Base-by-base conservation (phyloP, 2,888 invertebrate genomes). In the Villa cingulata region DNA sequence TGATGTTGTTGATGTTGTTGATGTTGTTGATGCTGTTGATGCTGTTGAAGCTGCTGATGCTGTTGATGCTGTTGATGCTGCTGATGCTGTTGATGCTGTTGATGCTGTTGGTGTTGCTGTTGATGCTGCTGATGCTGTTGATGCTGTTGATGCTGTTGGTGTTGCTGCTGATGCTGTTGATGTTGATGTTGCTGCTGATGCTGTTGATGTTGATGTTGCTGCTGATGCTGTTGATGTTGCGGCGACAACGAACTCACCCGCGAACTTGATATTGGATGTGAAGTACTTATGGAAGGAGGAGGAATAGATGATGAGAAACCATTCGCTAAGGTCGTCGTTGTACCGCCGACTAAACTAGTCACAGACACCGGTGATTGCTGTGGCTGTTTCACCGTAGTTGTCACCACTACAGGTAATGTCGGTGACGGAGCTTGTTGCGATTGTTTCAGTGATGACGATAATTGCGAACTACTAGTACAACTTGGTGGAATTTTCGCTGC, bases 181-280 rank as follows among this genome's bases (percentile, higher is more conserved):
- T 50, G 23, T 7, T 23, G 23, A 6, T 23, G 23, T 23, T 72
- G 52, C 71, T 72, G 59, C 9, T 23, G 23, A 6, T 23, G 23
- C 23, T 73, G 72, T 43, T 72, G 71, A 16, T 49, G 48, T 29
- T 50, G 40, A 17, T 44, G 39, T 6, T 43, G 49, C 7, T 23
- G 41, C 71, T 72, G 47, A 72, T 72, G 48, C 71, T 68, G 51
- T 71, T 71, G 50, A 23, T 45, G 55, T 46, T 53, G 53, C 51
- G 52, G 56, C 43, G 55, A 56, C 41, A 55, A 49, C 41, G 56
- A 53, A 37, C 56, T 56, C 27, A 57, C 54, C 41, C 58, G 43
- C 29, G 56, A 56, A 44, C 56, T 57, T 38, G 55, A 55, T 37
- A 57, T 57, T 19, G 59, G 56, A 56, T 61, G 61, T 44, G 59